Percentiles rank a stretch among this genome's conserved stretches.
Conservation (phyloP, 2,888 invertebrate genomes). For the Ametastegia equiseti region DNA sequence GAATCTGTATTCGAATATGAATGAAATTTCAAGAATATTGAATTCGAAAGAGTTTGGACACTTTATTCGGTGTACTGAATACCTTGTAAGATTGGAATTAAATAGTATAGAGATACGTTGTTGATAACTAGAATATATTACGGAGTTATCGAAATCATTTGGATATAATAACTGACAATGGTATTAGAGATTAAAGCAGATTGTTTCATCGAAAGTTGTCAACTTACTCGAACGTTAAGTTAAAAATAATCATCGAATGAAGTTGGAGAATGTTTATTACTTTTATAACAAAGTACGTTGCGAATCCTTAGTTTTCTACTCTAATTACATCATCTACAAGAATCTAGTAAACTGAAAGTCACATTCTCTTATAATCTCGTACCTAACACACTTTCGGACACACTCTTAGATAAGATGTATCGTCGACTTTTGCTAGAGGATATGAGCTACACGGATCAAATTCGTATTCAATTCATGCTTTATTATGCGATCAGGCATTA, state of each 20-base stretch:
- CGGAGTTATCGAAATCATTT: not conserved
- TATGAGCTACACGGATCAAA: constrained; percentile 9
- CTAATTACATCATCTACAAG: constrained; percentile 43
- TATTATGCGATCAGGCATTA: not conserved
- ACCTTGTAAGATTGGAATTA: not conserved
- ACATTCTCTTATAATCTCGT: constrained; percentile 39
- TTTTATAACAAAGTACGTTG: constrained; percentile 31
- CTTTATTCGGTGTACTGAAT: not conserved
- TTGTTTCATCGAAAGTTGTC: constrained; percentile 4
- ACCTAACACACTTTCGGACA: constrained; percentile 43
- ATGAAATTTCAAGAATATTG: not conserved
- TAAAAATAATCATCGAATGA: constrained; percentile 14
- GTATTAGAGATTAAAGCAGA: not conserved
- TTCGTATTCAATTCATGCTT: not conserved
- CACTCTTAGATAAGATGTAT: constrained; percentile 34
- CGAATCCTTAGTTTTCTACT: constrained; percentile 23
- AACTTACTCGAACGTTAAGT: not conserved
- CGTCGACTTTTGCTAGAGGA: constrained; percentile 41
- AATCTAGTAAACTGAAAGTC: constrained; percentile 43
- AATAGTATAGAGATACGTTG: not conserved
- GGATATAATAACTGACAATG: not conserved
- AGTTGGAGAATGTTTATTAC: constrained; percentile 32
- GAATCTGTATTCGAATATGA: too few species aligned
- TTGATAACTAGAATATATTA: constrained; percentile 15
- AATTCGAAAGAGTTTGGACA: not conserved